These are phyloP conservation scores for Drosophila aldrichi DNA, from an alignment of 2,888 invertebrate species.

Conservation along the genomic window DNA sequence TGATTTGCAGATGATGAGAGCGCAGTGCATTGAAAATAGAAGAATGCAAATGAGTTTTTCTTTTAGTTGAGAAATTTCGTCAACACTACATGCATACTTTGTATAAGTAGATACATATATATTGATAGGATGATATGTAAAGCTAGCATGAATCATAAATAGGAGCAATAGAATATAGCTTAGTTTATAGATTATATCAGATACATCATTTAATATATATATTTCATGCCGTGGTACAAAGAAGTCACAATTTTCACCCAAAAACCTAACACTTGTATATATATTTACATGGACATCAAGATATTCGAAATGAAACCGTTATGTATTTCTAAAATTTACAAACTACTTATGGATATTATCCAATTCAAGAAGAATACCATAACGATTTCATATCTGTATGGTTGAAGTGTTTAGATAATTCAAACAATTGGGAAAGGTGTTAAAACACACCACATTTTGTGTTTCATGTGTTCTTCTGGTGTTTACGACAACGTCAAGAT, in stretches of 20 bases:
- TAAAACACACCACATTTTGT: background rate
- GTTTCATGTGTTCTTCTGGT: slow-evolving; percentile 9
- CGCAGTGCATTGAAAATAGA: slow-evolving; percentile 80
- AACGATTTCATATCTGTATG: slow-evolving; percentile 15
- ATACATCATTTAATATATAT: slow-evolving; percentile 13
- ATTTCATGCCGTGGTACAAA: slow-evolving; percentile 39
- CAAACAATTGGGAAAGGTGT: slow-evolving; percentile 1
- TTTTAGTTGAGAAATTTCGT: slow-evolving; percentile 73
- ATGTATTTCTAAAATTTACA: background rate
- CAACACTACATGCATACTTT: slow-evolving; percentile 55
- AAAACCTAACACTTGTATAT: slow-evolving; percentile 17
- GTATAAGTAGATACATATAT: slow-evolving; percentile 40
- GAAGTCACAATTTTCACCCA: slow-evolving; percentile 20
- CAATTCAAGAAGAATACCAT: background rate
- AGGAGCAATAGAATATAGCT: slow-evolving; percentile 38
- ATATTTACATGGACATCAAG: slow-evolving; percentile 25
- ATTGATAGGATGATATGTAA: slow-evolving; percentile 52
- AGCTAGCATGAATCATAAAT: slow-evolving; percentile 55
- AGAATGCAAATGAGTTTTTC: slow-evolving; percentile 77
- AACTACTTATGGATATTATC: background rate
- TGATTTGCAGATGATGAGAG: slow-evolving; percentile 68
- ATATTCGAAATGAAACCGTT: slow-evolving; percentile 21
- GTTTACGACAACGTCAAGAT: slow-evolving; percentile 58
- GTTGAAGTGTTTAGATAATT: slow-evolving; percentile 3
- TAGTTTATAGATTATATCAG: slow-evolving; percentile 24